Base-by-base conservation (phyloP, 1,140 invertebrate genomes). In the Scaptodrosophila lebanonensis region DNA sequence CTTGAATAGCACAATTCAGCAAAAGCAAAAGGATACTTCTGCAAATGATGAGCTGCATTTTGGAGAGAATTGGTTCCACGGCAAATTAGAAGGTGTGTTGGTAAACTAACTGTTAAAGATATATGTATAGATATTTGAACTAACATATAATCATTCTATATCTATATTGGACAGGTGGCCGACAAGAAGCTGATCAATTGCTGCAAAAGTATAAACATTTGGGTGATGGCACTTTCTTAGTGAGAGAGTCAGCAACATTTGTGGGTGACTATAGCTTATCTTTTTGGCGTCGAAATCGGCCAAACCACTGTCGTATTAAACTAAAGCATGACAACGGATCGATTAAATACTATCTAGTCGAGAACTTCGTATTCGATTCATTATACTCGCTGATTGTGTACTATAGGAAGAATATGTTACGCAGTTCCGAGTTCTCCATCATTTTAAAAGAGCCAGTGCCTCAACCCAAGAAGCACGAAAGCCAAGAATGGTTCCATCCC, bases 61-160 rank as follows among this genome's bases (percentile, higher is more conserved):
- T 85, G 93, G 93, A 57, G 97, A 98, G 88, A 94, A 94, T 84
- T 99, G 97, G 97, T 99, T 98, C 83, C 97, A 98, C 86, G 95
- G 95, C 0, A 93, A 94, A 86, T 84, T 98, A 12, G 90, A 92
- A 38, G 94, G 83, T 85, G 39, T 40, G 51, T 44, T 12, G 7
- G 17, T 15, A 11, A 15, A 8, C 8, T 38, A 9, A 35, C 9
- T 20, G 7, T 8, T 42, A 17, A 16, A 3, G 9, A 11, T 20
- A 17, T 27, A 16, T 48, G n/a, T 11, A 20, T 17, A 11, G 15
- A 16, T 36, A 18, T 22, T 3, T 7, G 8, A 15, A 17, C 11
- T 42, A 15, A 12, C 12, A 16, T 16, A 18, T n/a, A n/a, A 2
- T 15, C 13, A 2, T 8, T 35, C 35, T 12, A 1, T n/a, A 22